Percentiles rank a stretch among this genome's conserved stretches.
Conservation (phyloP, 2,888 invertebrate species). For the Neoitamus cyanurus region DNA sequence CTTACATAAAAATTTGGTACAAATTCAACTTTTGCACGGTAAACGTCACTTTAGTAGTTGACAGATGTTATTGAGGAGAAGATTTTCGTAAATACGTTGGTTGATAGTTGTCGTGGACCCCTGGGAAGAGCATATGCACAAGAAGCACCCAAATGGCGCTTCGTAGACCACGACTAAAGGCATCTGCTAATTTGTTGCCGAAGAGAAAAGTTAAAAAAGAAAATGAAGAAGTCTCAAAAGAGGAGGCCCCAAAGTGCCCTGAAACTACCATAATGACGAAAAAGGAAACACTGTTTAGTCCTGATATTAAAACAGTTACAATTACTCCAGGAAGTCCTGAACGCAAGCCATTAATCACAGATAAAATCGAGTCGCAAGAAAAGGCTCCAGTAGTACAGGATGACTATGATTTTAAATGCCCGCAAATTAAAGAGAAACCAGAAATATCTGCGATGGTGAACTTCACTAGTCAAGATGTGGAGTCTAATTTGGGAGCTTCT, state of each 20-base stretch:
- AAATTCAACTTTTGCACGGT: no score
- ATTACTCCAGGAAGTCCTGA: not conserved
- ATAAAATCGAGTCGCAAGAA: not conserved
- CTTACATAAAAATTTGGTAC: no score
- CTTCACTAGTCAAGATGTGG: slow-evolving; percentile 55
- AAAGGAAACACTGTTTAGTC: no score
- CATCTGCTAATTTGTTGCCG: slow-evolving; percentile 71
- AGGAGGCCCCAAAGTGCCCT: not conserved
- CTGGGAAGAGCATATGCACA: not conserved
- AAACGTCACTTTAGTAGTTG: no score
- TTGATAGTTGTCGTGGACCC: not conserved
- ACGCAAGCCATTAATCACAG: no score
- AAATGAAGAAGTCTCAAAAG: not conserved
- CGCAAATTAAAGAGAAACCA: not conserved
- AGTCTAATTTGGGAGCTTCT: not conserved
- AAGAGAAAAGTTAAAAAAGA: slow-evolving; percentile 54
- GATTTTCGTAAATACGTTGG: not conserved
- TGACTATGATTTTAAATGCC: slow-evolving; percentile 54
- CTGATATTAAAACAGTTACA: not conserved
- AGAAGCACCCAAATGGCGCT: slow-evolving; percentile 69
- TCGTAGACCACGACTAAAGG: slow-evolving; percentile 79
- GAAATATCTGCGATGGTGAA: not conserved
- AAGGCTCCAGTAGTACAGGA: not conserved
- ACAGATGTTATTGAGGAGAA: not conserved
- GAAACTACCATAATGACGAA: no score